Base-by-base conservation (phyloP, 2,113 vertebrate genomes). In the Pycnonotus jocosus region DNA sequence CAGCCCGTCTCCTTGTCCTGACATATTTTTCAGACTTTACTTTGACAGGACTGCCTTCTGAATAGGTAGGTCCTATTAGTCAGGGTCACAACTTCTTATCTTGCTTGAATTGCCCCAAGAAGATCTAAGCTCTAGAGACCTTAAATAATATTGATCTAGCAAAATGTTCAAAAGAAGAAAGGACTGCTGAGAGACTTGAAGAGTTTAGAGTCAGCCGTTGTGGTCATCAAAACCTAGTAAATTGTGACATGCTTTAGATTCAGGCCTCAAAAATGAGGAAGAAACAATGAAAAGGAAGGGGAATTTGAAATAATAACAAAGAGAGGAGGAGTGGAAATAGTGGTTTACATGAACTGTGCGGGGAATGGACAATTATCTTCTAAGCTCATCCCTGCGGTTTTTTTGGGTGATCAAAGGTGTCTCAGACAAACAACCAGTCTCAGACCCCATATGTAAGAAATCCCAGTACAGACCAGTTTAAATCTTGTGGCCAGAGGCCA, bases 251-350 rank as follows among this genome's bases (percentile, higher is more conserved):
- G 73, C 4, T 70, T 73, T 25, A 56, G 40, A 81, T 42, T 74
- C 19, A 58, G 81, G 21, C 16, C 50, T 42, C 48, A 94, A 73
- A 94, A 90, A 81, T 22, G 4, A 81, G n/a, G 65, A 90, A 85
- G 47, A 85, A 81, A 70, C 30, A 61, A 38, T 38, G 65, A 73
- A 66, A 61, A 81, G 4, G 17, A 82, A 68, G 18, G 8, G 14
- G 13, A 80, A 12, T 8, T 76, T 80, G 69, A 87, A 86, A 51
- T 27, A 2, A 6, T 48, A 70, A 76, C 12, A 57, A 30, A 56
- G 86, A 74, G 18, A 86, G 17, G 3, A 62, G 19, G 22, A 74
- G 6, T 50, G 33, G 78, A 69, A 89, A 50, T 11, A 70, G 30
- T 19, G 30, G 19, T 62, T 15, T 66, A 51, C 10, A 11, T 60